Evolutionary conservation across 2,797 vertebrate genomes (phyloP).

Genomic region (Siniperca obscura): DNA sequence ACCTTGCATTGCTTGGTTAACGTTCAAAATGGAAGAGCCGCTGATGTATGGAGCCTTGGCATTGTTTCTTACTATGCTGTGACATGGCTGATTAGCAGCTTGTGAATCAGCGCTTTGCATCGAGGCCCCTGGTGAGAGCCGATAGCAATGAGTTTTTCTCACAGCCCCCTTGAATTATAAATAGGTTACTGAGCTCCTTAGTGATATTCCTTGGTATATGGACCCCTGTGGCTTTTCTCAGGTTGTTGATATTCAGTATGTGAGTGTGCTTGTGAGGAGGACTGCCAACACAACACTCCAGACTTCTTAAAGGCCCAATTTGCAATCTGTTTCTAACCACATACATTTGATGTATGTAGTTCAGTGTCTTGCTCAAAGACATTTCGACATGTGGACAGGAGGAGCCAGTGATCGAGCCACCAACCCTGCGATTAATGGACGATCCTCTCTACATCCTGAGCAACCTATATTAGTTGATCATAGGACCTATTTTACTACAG

Average conservation of each 20-base stretch:
- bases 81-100: slow-evolving; percentile 52
- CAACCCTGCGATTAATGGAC: too few relatives aligned
- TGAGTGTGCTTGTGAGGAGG: background rate
- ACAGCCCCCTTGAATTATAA: slow-evolving; percentile 36
- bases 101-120: slow-evolving; percentile 17
- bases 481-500: too few relatives aligned
- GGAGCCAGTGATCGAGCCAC: too few relatives aligned
- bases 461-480: too few relatives aligned
- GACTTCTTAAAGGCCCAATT: background rate
- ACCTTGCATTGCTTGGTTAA: background rate
- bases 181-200: slow-evolving; percentile 31
- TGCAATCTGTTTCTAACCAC: background rate
- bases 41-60: slow-evolving; percentile 30
- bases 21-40: slow-evolving; percentile 5
- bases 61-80: slow-evolving; percentile 45
- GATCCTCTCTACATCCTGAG: too few relatives aligned
- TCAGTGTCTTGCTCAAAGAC: background rate
- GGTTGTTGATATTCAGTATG: slow-evolving; percentile 20
- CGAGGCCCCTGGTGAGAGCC: slow-evolving; percentile 21
- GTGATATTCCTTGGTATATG: slow-evolving; percentile 29
- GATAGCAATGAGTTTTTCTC: slow-evolving; percentile 15
- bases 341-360: background rate
- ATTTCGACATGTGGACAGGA: background rate
- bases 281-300: background rate
- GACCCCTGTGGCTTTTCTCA: slow-evolving; percentile 31